phyloP scores from a whole-genome alignment of 2,113 vertebrate genomes.

The Pollimyrus isidori region DNA sequence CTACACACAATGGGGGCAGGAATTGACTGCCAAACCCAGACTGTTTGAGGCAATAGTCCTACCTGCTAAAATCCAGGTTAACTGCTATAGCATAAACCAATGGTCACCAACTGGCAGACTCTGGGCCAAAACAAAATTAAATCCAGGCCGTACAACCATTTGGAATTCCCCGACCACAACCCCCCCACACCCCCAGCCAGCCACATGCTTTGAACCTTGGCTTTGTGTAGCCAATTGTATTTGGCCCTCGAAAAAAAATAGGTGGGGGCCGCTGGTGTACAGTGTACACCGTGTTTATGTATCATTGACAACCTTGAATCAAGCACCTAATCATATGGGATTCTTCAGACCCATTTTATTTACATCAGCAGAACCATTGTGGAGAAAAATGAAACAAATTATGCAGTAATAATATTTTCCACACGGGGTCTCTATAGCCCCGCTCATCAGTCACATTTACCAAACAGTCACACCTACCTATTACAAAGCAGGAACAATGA shows the following conservation, averaged over 20 bases:
- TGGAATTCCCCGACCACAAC: background rate
- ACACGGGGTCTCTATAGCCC: background rate
- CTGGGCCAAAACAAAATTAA: background rate
- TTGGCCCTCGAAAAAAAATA: background rate
- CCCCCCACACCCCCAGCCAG: background rate
- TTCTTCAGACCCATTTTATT: background rate
- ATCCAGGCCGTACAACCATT: background rate
- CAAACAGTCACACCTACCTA: background rate
- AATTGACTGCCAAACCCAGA: background rate
- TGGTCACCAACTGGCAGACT: background rate
- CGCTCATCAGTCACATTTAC: background rate
- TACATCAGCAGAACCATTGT: background rate
- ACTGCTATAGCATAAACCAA: background rate
- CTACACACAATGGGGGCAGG: background rate
- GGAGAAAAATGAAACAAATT: background rate
- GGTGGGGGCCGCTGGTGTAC: background rate
- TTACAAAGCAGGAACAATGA: background rate
- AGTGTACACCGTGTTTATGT: background rate
- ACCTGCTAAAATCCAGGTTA: background rate
- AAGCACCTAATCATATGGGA: background rate
- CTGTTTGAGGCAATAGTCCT: background rate
- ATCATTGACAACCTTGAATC: background rate
- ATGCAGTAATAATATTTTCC: slow-evolving; percentile 1
- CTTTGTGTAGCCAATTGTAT: background rate
- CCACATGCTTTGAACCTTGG: background rate